Conservation (phyloP, 2,113 vertebrate species). For the Thamnaconus septentrionalis region DNA sequence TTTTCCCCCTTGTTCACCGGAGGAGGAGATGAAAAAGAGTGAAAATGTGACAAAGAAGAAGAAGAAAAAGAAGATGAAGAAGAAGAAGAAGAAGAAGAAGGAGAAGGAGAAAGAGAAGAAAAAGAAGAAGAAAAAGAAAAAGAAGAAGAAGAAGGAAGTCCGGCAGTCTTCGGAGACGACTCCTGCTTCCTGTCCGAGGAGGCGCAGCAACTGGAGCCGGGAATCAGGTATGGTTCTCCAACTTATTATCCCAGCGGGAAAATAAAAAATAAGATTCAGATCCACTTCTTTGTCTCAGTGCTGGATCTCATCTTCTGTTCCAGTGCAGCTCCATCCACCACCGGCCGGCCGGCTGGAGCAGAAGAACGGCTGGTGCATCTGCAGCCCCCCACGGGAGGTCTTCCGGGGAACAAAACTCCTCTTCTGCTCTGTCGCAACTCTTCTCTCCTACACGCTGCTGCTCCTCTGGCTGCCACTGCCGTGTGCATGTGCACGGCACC, state of each 20-base stretch:
- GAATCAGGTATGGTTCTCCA: too few species aligned
- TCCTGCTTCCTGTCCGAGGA: too few species aligned
- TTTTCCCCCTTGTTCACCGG: constrained; percentile 77
- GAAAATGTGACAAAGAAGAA: constrained; percentile 14
- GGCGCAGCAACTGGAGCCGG: too few species aligned
- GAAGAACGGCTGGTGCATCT: constrained; percentile 37
- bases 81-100: constrained; percentile 3
- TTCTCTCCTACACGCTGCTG: background rate
- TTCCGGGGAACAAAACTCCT: constrained; percentile 34
- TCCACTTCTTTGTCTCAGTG: too few species aligned
- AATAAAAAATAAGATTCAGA: too few species aligned
- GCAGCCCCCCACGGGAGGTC: constrained; percentile 39
- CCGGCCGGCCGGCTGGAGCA: constrained; percentile 14
- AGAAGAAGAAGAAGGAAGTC: too few species aligned
- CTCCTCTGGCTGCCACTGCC: constrained; percentile 28
- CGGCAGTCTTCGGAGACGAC: too few species aligned
- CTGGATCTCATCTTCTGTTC: background rate
- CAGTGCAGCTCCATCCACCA: background rate
- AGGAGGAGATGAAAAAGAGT: constrained; percentile 31
- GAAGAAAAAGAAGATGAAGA: constrained; percentile 20
- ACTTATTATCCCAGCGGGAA: too few species aligned
- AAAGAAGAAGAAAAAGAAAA: too few species aligned
- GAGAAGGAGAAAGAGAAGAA: too few species aligned
- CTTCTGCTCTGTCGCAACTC: constrained; percentile 42
- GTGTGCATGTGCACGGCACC: constrained; percentile 12